Base-by-base conservation (phyloP, 2,113 vertebrate species). In the Oryzias curvinotus region DNA sequence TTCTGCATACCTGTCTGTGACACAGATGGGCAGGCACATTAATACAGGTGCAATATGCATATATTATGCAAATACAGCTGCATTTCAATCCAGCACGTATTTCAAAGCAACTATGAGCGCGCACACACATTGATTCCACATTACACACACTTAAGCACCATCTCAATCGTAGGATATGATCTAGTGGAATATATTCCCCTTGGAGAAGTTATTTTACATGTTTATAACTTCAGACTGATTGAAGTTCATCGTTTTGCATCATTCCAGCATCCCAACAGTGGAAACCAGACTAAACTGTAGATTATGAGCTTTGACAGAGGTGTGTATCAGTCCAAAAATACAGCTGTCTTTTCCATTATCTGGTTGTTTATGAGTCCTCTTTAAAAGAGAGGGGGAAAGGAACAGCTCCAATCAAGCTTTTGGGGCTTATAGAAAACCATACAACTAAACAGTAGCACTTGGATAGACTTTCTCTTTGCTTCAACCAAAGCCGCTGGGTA, bases 361-460 rank as follows among this genome's bases (percentile, higher is more conserved):
- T 14, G 3, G 12, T 50, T 59, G 61, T 84, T 71, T 61, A 21
- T 70, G 47, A 18, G 55, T 57, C 73, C 36, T 26, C 57, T 23
- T 77, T 50, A 26, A 71, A 70, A 63, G 55, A 18, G 7, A 17
- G 60, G 73, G 52, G 58, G 47, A 64, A 67, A 80, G 48, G 48
- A 75, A 47, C 48, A 64, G 73, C 28, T 52, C 62, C 50, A 54
- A 65, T 60, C 26, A 57, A 64, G 19, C 73, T 70, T 73, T 44
- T 53, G 65, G 73, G 62, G 77, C 48, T 51, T 30, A 36, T 55
- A 60, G 71, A 69, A 68, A 72, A 49, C 59, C 63, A 19, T 49
- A 57, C 57, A 53, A 47, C 47, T 15, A 62, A 86, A 87, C 86
- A 68, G 84, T 85, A 88, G 82, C 80, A 63, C 75, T 80, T 68